A percentile compares a stretch with the other conserved stretches of the same genome.
Evolutionary conservation across 1,140 invertebrate species (phyloP).

Genomic region (Cotesia glomerata): DNA sequence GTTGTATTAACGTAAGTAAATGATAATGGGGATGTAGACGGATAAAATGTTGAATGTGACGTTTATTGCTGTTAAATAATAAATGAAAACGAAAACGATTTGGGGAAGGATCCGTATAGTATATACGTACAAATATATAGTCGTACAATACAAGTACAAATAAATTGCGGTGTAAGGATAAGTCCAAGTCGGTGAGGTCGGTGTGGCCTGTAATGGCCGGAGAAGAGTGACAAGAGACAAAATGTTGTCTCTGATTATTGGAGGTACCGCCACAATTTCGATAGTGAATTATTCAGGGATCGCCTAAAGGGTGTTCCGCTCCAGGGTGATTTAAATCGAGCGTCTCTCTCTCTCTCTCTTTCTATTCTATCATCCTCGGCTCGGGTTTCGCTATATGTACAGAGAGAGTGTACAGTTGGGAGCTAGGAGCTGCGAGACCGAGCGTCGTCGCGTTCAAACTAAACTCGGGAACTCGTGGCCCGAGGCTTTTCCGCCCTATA

Average conservation of each 20-base stretch:
- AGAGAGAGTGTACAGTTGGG: too few relatives aligned
- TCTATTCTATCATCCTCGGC: constrained; percentile 16
- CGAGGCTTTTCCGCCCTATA: constrained; percentile 55
- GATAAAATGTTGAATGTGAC: too few relatives aligned
- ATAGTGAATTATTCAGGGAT: constrained; percentile 54
- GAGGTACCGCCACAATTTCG: constrained; percentile 48
- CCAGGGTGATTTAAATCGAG: constrained; percentile 53
- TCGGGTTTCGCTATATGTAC: constrained; percentile 16
- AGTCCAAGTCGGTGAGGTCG: too few relatives aligned
- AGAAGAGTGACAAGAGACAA: constrained; percentile 13
- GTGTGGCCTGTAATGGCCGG: background rate
- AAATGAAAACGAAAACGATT: too few relatives aligned
- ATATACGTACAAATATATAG: background rate
- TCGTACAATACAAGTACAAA: background rate
- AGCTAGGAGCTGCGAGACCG: constrained; percentile 5
- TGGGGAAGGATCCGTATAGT: background rate
- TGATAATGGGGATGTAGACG: too few relatives aligned
- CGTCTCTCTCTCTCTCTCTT: constrained; percentile 41
- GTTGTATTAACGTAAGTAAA: too few relatives aligned
- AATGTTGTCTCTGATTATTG: constrained; percentile 33
- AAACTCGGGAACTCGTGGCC: constrained; percentile 45
- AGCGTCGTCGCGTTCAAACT: constrained; percentile 31
- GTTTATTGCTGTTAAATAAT: too few relatives aligned
- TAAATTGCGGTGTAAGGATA: too few relatives aligned
- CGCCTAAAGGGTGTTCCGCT: constrained; percentile 47